Conservation (phyloP, 1,140 invertebrate genomes). For the Nephila pilipes region DNA sequence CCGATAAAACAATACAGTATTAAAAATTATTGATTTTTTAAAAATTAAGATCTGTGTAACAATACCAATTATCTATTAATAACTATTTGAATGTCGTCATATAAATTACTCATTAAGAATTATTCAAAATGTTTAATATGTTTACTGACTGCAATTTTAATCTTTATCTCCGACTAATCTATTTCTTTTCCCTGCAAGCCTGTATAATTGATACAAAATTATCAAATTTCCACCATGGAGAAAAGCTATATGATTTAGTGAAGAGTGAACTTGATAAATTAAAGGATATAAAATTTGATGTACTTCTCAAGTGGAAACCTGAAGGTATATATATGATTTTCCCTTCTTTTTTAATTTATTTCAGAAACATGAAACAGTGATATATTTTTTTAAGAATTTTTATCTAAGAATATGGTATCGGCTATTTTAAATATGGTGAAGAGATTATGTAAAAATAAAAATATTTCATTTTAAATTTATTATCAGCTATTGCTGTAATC, state of each 20-base stretch:
- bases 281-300: background rate
- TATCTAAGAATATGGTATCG: no score
- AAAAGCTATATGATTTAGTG: background rate
- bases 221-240: background rate
- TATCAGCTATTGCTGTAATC: no score
- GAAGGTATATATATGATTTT: background rate
- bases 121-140: background rate
- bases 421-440: no score
- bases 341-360: no score
- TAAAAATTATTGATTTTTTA: background rate
- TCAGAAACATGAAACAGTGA: no score
- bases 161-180: background rate
- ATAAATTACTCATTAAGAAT: background rate
- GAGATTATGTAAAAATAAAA: no score
- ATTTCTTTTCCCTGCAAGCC: background rate
- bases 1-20: background rate
- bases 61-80: background rate
- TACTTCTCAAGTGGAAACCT: background rate
- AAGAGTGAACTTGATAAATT: background rate
- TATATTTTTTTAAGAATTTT: no score
- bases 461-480: no score
- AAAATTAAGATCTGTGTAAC: background rate
- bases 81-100: background rate
- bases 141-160: background rate
- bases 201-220: slow-evolving; percentile 2